phyloP scores from a whole-genome alignment of 2,797 vertebrate genomes.

The Darevskia nairensis region DNA sequence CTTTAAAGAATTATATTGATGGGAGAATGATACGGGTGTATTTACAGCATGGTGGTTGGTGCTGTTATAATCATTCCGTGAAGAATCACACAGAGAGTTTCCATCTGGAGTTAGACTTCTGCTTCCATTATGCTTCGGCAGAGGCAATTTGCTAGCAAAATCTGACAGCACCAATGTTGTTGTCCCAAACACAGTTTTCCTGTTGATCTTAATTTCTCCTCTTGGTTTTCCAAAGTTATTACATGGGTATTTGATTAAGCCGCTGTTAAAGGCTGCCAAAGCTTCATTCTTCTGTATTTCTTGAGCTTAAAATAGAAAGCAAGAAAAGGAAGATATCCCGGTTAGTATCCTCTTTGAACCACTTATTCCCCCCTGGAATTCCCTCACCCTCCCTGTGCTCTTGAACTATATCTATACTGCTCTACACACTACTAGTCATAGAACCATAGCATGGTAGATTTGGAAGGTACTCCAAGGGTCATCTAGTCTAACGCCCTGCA shows the following conservation, averaged over 20 bases:
- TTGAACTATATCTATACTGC: neutral
- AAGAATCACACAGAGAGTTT: constrained; percentile 27
- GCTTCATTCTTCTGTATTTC: constrained; percentile 66
- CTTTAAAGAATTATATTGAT: constrained; percentile 75
- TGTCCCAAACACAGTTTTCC: constrained; percentile 88
- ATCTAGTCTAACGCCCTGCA: too few species aligned
- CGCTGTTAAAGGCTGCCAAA: constrained; percentile 66
- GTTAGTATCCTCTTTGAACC: constrained; percentile 26
- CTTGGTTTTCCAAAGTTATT: constrained; percentile 86
- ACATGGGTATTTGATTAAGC: constrained; percentile 89
- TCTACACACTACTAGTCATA: neutral
- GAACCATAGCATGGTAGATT: neutral
- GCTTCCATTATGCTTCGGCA: constrained; percentile 55
- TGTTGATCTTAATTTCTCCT: constrained; percentile 89
- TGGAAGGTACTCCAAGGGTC: too few species aligned
- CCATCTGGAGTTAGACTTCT: constrained; percentile 4
- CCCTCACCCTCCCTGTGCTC: neutral
- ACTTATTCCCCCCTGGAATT: neutral
- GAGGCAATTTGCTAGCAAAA: constrained; percentile 78
- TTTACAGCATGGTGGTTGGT: constrained; percentile 54
- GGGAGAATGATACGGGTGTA: constrained; percentile 18
- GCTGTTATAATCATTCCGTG: constrained; percentile 20
- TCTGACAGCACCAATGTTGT: constrained; percentile 90
- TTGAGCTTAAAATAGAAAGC: constrained; percentile 68
- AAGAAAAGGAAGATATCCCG: constrained; percentile 48